Evolutionary conservation across 64 coral and sea anemone species (phyloP), one percentile per base, ranked within the genome.

Genomic region (Dendronephthya gigantea): DNA sequence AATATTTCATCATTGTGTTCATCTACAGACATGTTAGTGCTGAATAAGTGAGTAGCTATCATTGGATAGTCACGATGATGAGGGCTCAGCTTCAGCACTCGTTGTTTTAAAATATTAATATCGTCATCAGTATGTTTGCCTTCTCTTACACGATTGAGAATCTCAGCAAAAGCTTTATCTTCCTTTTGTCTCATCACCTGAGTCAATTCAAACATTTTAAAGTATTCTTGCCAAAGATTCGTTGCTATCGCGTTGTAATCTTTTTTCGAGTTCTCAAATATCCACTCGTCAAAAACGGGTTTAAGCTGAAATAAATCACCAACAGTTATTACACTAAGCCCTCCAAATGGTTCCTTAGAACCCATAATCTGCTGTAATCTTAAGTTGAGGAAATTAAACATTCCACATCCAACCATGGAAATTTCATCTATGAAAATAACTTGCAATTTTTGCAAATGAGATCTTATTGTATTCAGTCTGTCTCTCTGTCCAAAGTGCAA

Each of bases 291-390:
- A 45, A 45, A 45, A 45, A 45, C 11, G 41, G 41, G 41, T 45
- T 45, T 45, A 45, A 45, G 41, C 11, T 45, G 41, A 45, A 45
- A 45, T 45, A 45, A 45, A 45, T 45, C 41, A 45, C 41, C 41
- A 45, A 45, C 41, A 45, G 41, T 45, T 45, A 45, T 45, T 45
- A 45, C 41, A 45, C 41, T 45, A 45, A 45, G 41, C 11, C 41
- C 41, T 45, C 41, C 41, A 45, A 45, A 45, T 10, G 41, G 10
- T 87, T 83, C 91, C 82, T 51, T 87, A 58, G 51, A 58, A 58
- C 51, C 51, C 51, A 58, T 58, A 58, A 58, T 58, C 51, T 58
- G 51, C 23, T 58, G 51, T 58, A 58, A 58, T 58, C 51, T 58
- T 58, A 58, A 58, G 51, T n/a, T 58, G 51, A 58, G 51, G 22